A percentile compares a stretch with the other conserved stretches of the same genome.
Conservation (phyloP, 2,888 invertebrate species). For the Thalpophila matura region DNA sequence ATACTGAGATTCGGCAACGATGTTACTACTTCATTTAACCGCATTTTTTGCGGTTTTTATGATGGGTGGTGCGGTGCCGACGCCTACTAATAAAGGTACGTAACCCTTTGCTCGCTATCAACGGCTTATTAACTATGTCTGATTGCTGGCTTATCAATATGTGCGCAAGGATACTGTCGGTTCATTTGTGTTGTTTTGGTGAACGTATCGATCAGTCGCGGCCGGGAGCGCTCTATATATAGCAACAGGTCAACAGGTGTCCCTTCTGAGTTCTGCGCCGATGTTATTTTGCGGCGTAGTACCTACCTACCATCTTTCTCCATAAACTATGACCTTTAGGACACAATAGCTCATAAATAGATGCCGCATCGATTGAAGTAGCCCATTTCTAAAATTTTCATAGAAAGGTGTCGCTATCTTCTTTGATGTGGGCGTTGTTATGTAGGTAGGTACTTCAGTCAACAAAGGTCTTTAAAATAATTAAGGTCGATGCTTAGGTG, state of each 20-base stretch:
- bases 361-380: constrained; percentile 32
- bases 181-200: constrained; percentile 69
- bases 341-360: constrained; percentile 62
- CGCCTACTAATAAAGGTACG: constrained; percentile 85
- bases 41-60: constrained; percentile 85
- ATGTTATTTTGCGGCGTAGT: constrained; percentile 76
- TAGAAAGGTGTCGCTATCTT: not conserved
- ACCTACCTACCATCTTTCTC: constrained; percentile 65
- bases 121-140: constrained; percentile 13
- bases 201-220: constrained; percentile 78
- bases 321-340: constrained; percentile 74
- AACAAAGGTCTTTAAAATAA: constrained; percentile 24
- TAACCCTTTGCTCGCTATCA: constrained; percentile 29
- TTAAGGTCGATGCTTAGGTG: not conserved
- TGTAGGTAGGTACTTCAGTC: constrained; percentile 15
- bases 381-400: constrained; percentile 21
- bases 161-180: constrained; percentile 23
- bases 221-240: constrained; percentile 83
- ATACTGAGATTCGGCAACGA: constrained; percentile 62
- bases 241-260: constrained; percentile 86
- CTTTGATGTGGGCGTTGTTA: constrained; percentile 42
- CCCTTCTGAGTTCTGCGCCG: constrained; percentile 75
- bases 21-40: constrained; percentile 84
- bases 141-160: constrained; percentile 27
- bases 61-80: constrained; percentile 79